A percentile compares a stretch with the other conserved stretches of the same genome.
Evolutionary conservation across 2,797 vertebrate species (phyloP).

Genomic region (Acestrorhynchus altus): DNA sequence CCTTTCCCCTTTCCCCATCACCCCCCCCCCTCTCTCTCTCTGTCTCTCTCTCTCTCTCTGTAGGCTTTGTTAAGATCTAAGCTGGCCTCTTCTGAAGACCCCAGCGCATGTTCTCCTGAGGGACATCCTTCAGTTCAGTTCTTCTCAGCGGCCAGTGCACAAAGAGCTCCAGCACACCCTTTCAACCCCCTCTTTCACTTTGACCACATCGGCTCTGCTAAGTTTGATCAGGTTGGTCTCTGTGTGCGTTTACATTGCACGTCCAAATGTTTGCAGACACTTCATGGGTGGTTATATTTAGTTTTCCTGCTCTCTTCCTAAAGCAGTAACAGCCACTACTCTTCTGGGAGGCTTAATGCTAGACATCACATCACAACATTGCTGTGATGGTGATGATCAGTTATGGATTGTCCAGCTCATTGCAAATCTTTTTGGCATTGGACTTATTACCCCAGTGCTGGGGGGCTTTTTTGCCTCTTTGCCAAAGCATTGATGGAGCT

Average conservation of each 20-base stretch:
- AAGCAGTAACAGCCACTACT: too few relatives aligned
- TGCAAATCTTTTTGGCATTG: too few relatives aligned
- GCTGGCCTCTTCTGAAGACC: slow-evolving; percentile 69
- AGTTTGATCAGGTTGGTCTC: slow-evolving; percentile 87
- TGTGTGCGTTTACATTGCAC: neutral
- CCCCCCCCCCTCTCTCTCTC: slow-evolving; percentile 9
- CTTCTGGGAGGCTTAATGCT: too few relatives aligned
- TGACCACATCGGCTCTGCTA: slow-evolving; percentile 77
- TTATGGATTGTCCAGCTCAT: too few relatives aligned
- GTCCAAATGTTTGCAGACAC: too few relatives aligned
- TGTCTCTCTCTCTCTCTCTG: slow-evolving; percentile 39
- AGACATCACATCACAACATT: too few relatives aligned
- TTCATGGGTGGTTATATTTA: too few relatives aligned
- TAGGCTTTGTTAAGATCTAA: slow-evolving; percentile 86
- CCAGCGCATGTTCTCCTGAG: slow-evolving; percentile 51
- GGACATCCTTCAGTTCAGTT: slow-evolving; percentile 67
- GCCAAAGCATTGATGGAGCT: too few relatives aligned
- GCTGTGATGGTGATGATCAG: too few relatives aligned
- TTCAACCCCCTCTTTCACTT: slow-evolving; percentile 89
- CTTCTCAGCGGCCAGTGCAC: slow-evolving; percentile 59
- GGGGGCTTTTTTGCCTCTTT: too few relatives aligned
- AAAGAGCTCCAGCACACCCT: slow-evolving; percentile 37
- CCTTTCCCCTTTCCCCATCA: neutral
- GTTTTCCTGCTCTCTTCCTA: too few relatives aligned
- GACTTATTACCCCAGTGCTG: too few relatives aligned